Base-by-base conservation (phyloP, 2,797 vertebrate genomes). In the Sebastes nivosus region DNA sequence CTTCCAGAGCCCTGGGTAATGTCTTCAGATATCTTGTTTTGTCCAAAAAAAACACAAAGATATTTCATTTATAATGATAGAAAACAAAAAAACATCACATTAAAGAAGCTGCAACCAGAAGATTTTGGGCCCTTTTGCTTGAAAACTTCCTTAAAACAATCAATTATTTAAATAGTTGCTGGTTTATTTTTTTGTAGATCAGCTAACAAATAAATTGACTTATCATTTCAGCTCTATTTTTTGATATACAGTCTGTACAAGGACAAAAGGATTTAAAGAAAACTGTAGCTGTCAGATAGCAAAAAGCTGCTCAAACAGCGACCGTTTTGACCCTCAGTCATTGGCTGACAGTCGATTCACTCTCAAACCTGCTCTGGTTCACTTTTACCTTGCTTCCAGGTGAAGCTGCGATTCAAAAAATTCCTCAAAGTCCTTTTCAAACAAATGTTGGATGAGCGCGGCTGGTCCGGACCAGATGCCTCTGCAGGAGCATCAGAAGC, bases 371-470 rank as follows among this genome's bases (percentile, higher is more conserved):
- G 22, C 59, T 76, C 10, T 30, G 75, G 68, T n/a, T 89, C 1
- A 63, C 66, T 88, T 22, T 90, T 66, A 20, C 67, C 83, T 91
- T 75, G 18, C 68, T 81, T 67, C 22, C 74, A 99, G 98, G 97
- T 99, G 74, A 97, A 93, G 86, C 90, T 91, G 42, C 97, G 98
- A 20, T 97, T 96, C 18, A 96, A 93, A 92, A 96, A 96, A 59
- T 99, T 99, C 88, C 97, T 99, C 82, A 94, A 95, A 79, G 94
- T 93, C 85, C 93, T 99, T 30, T 98, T 97, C 88, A 95, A 89
- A 27, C 90, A 95, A 67, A 93, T 96, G 86, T 32, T 95, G 86
- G 93, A 94, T 0, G 90, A 95, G 7, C 94, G 96, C 75, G 80
- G 76, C 2, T 67, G 32, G 20, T 80, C 76, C 0, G 85, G 75